These are phyloP conservation scores for Maconellicoccus hirsutus DNA, from an alignment of 1,140 invertebrate species.

Conservation along the genomic window DNA sequence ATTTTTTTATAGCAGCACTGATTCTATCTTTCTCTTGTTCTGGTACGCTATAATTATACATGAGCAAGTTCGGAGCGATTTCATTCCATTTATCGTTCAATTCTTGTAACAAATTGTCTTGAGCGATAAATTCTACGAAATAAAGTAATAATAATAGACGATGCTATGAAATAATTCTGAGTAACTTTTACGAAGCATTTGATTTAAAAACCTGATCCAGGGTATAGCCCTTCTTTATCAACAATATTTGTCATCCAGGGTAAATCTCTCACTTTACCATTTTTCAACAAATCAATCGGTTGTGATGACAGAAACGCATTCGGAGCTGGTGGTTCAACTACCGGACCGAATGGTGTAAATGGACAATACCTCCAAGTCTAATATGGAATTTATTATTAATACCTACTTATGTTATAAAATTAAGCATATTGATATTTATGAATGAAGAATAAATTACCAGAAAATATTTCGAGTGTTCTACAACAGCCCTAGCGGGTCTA, in stretches of 20 bases:
- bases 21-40: conserved; percentile 35
- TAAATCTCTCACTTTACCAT: conserved; percentile 31
- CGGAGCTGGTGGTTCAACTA: conserved; percentile 37
- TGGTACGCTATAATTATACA: conserved; percentile 48
- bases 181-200: background rate
- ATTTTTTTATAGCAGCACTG: conserved; percentile 41
- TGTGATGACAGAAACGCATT: conserved; percentile 42
- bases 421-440: conserved; percentile 27
- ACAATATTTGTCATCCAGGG: conserved; percentile 36
- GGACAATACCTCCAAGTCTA: conserved; percentile 43
- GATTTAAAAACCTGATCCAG: conserved; percentile 37
- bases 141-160: background rate
- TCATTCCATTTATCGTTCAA: conserved; percentile 45
- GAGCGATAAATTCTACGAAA: conserved; percentile 34
- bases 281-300: conserved; percentile 38
- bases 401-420: background rate
- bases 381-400: background rate
- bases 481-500: conserved; percentile 44
- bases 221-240: conserved; percentile 36
- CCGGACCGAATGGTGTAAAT: conserved; percentile 48
- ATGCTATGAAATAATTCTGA: background rate
- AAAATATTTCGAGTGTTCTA: conserved; percentile 30
- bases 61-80: conserved; percentile 43
- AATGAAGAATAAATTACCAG: background rate
- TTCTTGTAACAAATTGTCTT: conserved; percentile 37